A percentile compares a stretch with the other conserved stretches of the same genome.
These are phyloP conservation scores for Bacillus rossius DNA, from an alignment of 1,140 invertebrate species.

Conservation along the genomic window DNA sequence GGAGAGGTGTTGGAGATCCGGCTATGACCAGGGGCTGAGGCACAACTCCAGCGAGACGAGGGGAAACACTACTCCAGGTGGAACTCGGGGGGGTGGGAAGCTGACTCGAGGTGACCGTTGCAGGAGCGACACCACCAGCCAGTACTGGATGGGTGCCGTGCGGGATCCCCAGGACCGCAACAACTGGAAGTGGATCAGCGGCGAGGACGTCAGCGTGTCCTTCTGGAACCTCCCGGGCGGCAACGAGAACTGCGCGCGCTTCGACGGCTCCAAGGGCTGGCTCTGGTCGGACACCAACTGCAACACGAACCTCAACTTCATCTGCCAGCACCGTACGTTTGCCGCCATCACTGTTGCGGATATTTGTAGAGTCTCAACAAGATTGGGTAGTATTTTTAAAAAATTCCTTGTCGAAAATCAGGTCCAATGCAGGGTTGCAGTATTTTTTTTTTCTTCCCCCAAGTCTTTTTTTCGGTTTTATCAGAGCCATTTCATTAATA, in stretches of 20 bases:
- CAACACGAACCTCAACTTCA: constrained; percentile 78
- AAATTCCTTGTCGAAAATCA: too few relatives aligned
- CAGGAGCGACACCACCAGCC: constrained; percentile 82
- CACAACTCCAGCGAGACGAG: not conserved
- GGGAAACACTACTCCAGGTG: not conserved
- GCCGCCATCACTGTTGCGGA: not conserved
- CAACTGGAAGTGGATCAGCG: constrained; percentile 88
- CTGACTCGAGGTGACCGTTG: too few relatives aligned
- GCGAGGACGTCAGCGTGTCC: constrained; percentile 81
- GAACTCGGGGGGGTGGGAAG: too few relatives aligned
- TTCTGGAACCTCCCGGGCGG: constrained; percentile 88
- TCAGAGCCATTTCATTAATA: too few relatives aligned
- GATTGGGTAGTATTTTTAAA: too few relatives aligned
- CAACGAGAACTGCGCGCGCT: constrained; percentile 80
- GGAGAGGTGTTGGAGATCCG: too few relatives aligned
- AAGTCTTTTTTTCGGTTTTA: too few relatives aligned
- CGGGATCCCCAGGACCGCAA: constrained; percentile 69
- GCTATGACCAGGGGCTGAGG: too few relatives aligned
- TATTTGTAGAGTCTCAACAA: too few relatives aligned
- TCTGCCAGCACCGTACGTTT: constrained; percentile 89
- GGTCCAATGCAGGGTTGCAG: too few relatives aligned
- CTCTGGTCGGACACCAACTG: constrained; percentile 93
- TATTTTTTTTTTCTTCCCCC: too few relatives aligned
- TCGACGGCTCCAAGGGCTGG: constrained; percentile 91
- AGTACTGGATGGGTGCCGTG: constrained; percentile 92